A percentile compares a stretch with the other conserved stretches of the same genome.
phyloP scores from a whole-genome alignment of 2,888 invertebrate species.

The Acanthococcus lagerstroemiae region DNA sequence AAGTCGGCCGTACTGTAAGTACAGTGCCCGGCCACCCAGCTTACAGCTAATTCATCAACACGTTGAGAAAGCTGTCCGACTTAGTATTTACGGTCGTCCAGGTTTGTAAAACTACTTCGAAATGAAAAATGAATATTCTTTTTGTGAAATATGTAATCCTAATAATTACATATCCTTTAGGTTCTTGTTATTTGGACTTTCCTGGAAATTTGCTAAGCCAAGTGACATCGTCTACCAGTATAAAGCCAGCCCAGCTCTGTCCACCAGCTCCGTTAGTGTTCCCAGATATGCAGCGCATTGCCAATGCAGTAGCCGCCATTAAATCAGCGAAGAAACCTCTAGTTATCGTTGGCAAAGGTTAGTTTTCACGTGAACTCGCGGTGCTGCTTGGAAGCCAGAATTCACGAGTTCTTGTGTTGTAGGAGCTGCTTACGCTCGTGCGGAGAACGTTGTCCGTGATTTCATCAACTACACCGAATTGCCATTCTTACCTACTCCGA shows the following conservation, averaged over 20 bases:
- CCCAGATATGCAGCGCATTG: constrained; percentile 60
- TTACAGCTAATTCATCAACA: constrained; percentile 73
- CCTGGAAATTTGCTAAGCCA: constrained; percentile 71
- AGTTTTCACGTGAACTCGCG: constrained; percentile 1
- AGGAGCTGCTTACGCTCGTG: constrained; percentile 71
- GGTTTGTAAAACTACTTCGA: constrained; percentile 48
- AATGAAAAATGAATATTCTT: not conserved
- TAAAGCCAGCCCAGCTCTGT: constrained; percentile 39
- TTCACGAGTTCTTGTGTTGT: too few species aligned
- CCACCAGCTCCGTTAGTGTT: constrained; percentile 56
- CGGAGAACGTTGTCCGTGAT: constrained; percentile 59
- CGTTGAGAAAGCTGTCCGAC: constrained; percentile 82
- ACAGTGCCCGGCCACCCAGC: constrained; percentile 75
- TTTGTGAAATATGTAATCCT: not conserved
- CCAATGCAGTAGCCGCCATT: constrained; percentile 58
- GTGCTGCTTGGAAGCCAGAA: not conserved
- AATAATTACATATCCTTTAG: constrained; percentile 37
- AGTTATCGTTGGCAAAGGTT: constrained; percentile 77
- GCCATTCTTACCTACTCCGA: constrained; percentile 89
- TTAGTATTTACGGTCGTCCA: constrained; percentile 74
- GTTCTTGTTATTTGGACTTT: constrained; percentile 77
- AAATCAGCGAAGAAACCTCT: constrained; percentile 67
- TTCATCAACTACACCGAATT: constrained; percentile 62
- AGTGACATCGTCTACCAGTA: constrained; percentile 40
- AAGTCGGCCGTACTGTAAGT: constrained; percentile 82